Conservation (phyloP, 2,888 invertebrate species). For the Sarcophaga carnaria region DNA sequence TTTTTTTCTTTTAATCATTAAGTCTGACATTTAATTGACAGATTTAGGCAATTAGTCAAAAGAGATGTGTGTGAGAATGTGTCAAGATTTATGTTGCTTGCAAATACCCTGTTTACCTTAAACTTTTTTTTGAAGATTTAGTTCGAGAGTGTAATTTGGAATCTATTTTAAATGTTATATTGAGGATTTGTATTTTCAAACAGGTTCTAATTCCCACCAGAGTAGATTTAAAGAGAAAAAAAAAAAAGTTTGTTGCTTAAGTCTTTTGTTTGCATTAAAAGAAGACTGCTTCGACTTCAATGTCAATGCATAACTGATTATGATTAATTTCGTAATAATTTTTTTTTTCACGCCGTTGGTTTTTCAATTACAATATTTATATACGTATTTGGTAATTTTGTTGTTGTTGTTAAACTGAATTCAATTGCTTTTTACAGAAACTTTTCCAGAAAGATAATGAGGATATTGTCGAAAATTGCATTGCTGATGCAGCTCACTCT, state of each 20-base stretch:
- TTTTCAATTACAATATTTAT: background rate
- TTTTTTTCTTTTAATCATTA: slow-evolving; percentile 48
- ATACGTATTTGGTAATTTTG: no score
- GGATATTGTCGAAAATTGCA: no score
- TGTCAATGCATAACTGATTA: background rate
- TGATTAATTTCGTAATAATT: background rate
- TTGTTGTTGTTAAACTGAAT: no score
- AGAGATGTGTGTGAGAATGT: slow-evolving; percentile 39
- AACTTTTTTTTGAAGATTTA: slow-evolving; percentile 23
- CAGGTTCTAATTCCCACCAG: slow-evolving; percentile 36
- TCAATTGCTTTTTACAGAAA: no score
- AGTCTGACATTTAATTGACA: slow-evolving; percentile 75
- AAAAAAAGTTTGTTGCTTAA: slow-evolving; percentile 40
- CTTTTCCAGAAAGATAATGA: no score
- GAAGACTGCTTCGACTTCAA: background rate
- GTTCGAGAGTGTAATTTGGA: background rate
- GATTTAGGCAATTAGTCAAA: slow-evolving; percentile 74
- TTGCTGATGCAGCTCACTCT: no score
- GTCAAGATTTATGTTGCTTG: slow-evolving; percentile 23
- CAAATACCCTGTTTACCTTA: slow-evolving; percentile 63
- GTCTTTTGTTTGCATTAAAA: slow-evolving; percentile 26
- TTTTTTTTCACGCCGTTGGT: background rate
- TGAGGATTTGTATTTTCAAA: background rate
- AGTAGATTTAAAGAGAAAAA: background rate
- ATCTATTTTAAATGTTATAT: background rate